phyloP scores from a whole-genome alignment of 23 tunicate genomes.

The Phallusia fumigata region DNA sequence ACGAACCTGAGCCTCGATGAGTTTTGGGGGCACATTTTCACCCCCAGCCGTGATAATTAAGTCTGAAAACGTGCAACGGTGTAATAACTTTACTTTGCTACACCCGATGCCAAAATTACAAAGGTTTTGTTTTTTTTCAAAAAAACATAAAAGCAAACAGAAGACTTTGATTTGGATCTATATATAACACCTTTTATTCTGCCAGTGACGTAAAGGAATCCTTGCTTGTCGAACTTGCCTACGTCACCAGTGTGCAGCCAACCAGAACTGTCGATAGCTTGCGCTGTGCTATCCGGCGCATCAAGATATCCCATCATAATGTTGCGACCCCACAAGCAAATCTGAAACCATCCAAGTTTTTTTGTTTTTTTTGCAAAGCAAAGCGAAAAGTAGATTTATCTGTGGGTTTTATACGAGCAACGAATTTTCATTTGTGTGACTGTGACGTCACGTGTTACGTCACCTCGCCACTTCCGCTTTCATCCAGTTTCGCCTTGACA shows the following conservation, averaged over 20 bases:
- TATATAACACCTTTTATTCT: conserved; percentile 34
- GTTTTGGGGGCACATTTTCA: conserved; percentile 36
- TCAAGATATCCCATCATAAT: conserved; percentile 61
- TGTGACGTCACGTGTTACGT: no score
- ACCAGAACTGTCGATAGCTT: conserved; percentile 38
- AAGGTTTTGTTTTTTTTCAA: no score
- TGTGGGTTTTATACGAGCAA: no score
- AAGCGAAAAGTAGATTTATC: no score
- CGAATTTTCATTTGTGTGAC: no score
- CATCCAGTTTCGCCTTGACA: conserved; percentile 12
- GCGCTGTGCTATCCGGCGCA: conserved; percentile 15
- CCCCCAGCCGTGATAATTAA: conserved; percentile 58
- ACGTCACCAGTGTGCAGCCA: conserved; percentile 55
- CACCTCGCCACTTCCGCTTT: background rate
- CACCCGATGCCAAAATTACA: no score
- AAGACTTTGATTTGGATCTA: no score
- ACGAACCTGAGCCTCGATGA: conserved; percentile 33
- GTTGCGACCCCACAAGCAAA: conserved; percentile 66
- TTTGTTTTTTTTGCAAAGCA: no score
- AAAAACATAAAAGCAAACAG: no score
- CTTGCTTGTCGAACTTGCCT: conserved; percentile 27
- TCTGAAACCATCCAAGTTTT: background rate
- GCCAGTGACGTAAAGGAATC: conserved; percentile 39
- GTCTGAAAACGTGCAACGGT: conserved; percentile 14
- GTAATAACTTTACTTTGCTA: no score